phyloP scores from a whole-genome alignment of 1,140 invertebrate genomes.

The Nautilus pompilius region DNA sequence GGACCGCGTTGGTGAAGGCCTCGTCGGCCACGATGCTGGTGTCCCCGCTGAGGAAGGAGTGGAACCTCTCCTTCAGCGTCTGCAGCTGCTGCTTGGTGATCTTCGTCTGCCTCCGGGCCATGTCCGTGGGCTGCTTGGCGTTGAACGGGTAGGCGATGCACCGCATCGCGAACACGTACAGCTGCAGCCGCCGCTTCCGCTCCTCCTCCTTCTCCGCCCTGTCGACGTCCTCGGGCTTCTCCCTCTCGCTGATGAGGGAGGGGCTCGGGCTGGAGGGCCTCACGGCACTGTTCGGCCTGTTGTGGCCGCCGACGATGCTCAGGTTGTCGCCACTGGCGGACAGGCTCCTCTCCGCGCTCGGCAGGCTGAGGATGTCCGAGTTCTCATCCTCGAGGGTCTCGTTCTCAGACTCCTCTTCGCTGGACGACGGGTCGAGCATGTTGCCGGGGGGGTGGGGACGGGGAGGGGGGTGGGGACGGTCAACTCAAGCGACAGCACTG shows the following conservation, averaged over 20 bases:
- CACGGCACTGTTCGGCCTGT: slow-evolving; percentile 56
- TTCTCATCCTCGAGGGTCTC: slow-evolving; percentile 56
- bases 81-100: slow-evolving; percentile 95
- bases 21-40: slow-evolving; percentile 95
- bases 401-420: slow-evolving; percentile 55
- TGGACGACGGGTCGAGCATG: slow-evolving; percentile 61
- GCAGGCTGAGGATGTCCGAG: slow-evolving; percentile 53
- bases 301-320: slow-evolving; percentile 52
- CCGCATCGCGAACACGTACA: slow-evolving; percentile 97
- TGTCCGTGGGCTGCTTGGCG: slow-evolving; percentile 97
- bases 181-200: slow-evolving; percentile 67
- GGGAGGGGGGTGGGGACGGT: no score
- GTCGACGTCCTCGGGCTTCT: slow-evolving; percentile 44
- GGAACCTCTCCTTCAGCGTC: slow-evolving; percentile 90
- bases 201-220: slow-evolving; percentile 54
- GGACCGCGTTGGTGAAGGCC: slow-evolving; percentile 97
- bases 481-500: slow-evolving; percentile 10
- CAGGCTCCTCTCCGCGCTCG: slow-evolving; percentile 51
- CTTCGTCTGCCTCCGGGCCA: slow-evolving; percentile 74
- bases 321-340: slow-evolving; percentile 57
- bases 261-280: slow-evolving; percentile 78
- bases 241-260: slow-evolving; percentile 74
- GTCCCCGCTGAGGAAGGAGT: slow-evolving; percentile 76
- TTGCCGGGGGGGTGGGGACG: no score
- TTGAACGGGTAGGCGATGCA: slow-evolving; percentile 99